Conservation (phyloP, 2,888 invertebrate genomes). For the Metallyticus violacea region DNA sequence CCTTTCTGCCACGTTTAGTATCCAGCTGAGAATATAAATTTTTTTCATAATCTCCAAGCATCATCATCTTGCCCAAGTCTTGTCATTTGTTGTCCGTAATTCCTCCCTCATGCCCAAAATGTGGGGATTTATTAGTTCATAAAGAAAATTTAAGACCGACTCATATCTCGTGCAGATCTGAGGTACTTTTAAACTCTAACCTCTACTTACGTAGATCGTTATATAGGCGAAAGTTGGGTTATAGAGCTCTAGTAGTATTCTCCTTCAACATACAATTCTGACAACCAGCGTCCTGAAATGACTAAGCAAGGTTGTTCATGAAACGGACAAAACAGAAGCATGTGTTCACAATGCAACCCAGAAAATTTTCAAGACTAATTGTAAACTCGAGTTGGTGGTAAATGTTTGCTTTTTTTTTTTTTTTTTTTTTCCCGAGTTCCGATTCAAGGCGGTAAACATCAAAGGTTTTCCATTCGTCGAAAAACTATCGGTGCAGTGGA, state of each 20-base stretch:
- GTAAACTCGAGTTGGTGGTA: no score
- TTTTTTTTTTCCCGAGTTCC: no score
- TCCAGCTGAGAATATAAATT: not conserved
- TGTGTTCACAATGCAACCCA: no score
- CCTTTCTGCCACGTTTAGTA: not conserved
- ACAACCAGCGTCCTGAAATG: not conserved
- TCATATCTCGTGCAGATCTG: not conserved
- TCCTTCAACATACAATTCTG: not conserved
- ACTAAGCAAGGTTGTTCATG: no score
- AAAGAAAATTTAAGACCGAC: not conserved
- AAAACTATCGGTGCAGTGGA: no score
- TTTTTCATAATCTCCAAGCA: not conserved
- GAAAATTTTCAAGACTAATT: no score
- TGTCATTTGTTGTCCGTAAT: not conserved
- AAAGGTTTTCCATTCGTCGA: no score
- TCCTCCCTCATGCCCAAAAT: not conserved
- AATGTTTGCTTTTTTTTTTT: no score
- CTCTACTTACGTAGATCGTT: not conserved
- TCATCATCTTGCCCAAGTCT: not conserved
- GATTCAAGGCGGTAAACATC: no score
- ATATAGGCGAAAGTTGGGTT: not conserved
- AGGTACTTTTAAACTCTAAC: not conserved
- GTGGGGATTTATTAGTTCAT: not conserved
- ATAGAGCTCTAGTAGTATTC: not conserved
- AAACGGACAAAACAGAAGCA: no score